These are phyloP conservation scores for Megalops atlanticus DNA, from an alignment of 2,113 vertebrate species.

Conservation along the genomic window DNA sequence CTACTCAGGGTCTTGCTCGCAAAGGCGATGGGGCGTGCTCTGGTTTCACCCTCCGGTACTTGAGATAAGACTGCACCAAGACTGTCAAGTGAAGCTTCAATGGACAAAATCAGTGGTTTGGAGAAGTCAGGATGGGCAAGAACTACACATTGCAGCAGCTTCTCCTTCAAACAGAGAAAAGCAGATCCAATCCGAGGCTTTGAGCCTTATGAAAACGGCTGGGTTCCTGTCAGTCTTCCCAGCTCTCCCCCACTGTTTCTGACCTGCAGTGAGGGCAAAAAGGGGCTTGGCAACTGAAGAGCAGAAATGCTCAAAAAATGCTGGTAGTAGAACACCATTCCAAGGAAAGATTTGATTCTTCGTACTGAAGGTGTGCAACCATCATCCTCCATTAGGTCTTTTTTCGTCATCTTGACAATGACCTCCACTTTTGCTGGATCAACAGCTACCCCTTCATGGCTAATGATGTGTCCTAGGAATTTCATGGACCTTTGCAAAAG, in stretches of 20 bases:
- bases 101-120: neutral
- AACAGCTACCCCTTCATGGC: neutral
- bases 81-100: conserved; percentile 1
- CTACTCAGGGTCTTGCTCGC: neutral
- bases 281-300: conserved; percentile 1
- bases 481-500: neutral
- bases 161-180: neutral
- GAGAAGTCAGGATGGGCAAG: conserved; percentile 13
- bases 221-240: neutral
- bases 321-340: conserved; percentile 2
- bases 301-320: neutral
- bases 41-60: neutral
- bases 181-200: neutral
- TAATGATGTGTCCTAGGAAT: neutral
- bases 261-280: neutral
- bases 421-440: no score
- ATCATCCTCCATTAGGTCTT: neutral
- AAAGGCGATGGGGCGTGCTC: neutral
- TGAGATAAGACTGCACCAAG: neutral
- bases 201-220: neutral
- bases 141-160: neutral
- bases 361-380: neutral
- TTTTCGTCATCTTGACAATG: no score
- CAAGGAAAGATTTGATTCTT: neutral
- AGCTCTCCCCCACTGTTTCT: neutral